Evolutionary conservation across 1,140 invertebrate species (phyloP).

Genomic region (Periplaneta americana): DNA sequence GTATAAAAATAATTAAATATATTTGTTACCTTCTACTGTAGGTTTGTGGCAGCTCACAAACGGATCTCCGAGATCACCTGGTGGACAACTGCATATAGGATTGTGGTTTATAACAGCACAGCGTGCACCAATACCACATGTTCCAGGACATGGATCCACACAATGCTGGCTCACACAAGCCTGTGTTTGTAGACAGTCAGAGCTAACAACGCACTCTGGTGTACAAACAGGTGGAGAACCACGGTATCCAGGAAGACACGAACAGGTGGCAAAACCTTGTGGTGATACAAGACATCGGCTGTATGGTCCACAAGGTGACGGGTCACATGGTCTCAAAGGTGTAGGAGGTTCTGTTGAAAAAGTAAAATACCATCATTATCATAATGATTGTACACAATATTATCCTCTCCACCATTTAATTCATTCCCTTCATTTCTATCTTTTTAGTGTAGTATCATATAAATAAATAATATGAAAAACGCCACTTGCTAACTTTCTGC

Average conservation of each 20-base stretch:
- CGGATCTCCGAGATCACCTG: conserved; percentile 72
- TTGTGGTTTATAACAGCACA: conserved; percentile 78
- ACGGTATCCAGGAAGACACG: conserved; percentile 70
- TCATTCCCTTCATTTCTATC: no score
- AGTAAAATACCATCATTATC: no score
- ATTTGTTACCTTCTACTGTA: conserved; percentile 21
- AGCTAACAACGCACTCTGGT: conserved; percentile 73
- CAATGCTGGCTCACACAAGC: conserved; percentile 75
- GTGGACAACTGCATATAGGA: conserved; percentile 71
- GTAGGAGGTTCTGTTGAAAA: background rate
- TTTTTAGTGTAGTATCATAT: no score
- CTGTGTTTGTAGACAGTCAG: conserved; percentile 68
- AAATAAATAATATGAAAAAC: no score
- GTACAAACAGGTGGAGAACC: conserved; percentile 74
- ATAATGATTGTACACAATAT: no score
- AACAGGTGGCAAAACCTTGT: conserved; percentile 68
- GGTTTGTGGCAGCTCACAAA: conserved; percentile 61
- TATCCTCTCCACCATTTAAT: no score
- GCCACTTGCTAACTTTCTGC: no score
- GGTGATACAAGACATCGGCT: conserved; percentile 65
- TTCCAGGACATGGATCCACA: conserved; percentile 68
- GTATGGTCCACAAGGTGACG: conserved; percentile 74
- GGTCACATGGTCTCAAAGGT: conserved; percentile 40
- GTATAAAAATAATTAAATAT: no score
- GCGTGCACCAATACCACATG: conserved; percentile 65